Evolutionary conservation across 2,888 invertebrate genomes (phyloP).

Genomic region (Camptogramma bilineatum): DNA sequence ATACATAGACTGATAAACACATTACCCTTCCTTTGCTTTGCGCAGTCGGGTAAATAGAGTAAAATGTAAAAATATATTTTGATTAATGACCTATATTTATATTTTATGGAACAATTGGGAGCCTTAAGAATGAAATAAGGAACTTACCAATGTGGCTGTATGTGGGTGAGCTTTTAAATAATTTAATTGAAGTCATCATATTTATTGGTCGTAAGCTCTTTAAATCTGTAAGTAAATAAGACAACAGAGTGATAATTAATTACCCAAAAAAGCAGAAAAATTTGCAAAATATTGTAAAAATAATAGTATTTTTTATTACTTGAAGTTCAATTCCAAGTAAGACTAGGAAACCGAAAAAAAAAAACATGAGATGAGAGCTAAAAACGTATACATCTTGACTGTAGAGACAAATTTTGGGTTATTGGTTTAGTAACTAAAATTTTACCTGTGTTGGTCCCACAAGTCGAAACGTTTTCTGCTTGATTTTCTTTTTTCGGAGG

Average conservation of each 20-base stretch:
- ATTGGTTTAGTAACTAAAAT: background rate
- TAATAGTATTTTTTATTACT: too few species aligned
- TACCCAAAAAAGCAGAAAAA: too few species aligned
- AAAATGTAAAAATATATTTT: too few species aligned
- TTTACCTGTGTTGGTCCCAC: constrained; percentile 42
- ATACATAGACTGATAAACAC: too few species aligned
- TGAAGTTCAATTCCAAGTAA: too few species aligned
- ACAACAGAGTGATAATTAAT: too few species aligned
- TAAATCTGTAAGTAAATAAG: constrained; percentile 27
- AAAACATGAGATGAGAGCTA: too few species aligned
- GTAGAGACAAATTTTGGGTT: background rate
- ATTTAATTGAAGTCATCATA: constrained; percentile 18
- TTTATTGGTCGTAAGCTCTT: constrained; percentile 9
- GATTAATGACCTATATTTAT: background rate
- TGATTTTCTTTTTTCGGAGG: constrained; percentile 1
- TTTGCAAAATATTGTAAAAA: too few species aligned
- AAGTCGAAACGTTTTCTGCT: constrained; percentile 20
- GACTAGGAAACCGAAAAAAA: too few species aligned
- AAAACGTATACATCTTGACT: too few species aligned
- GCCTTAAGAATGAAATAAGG: background rate
- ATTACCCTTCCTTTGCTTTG: too few species aligned
- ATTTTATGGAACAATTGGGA: background rate
- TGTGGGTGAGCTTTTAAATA: constrained; percentile 6
- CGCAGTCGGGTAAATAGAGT: too few species aligned
- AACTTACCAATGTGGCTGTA: constrained; percentile 18